Percentiles rank a stretch among this genome's conserved stretches.
These are phyloP conservation scores for Drosophila melanica DNA, from an alignment of 1,140 invertebrate genomes.

Conservation along the genomic window DNA sequence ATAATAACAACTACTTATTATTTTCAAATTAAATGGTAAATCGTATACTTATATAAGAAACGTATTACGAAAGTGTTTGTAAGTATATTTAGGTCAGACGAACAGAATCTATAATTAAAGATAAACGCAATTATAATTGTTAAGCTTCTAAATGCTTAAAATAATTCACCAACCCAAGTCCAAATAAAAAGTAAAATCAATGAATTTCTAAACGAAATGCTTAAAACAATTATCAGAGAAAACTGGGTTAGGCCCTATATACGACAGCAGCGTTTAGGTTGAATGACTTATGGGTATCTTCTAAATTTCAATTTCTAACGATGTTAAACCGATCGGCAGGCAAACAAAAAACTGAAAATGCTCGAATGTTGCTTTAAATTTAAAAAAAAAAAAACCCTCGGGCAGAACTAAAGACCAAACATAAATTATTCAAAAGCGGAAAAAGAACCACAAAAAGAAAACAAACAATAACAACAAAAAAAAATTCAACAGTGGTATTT, in stretches of 20 bases:
- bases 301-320: slow-evolving; percentile 72
- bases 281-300: slow-evolving; percentile 64
- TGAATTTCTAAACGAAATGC: slow-evolving; percentile 24
- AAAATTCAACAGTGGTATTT: slow-evolving; percentile 34
- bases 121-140: neutral
- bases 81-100: neutral
- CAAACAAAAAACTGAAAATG: neutral
- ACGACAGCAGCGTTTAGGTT: slow-evolving; percentile 59
- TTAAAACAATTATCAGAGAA: slow-evolving; percentile 46
- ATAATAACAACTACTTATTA: neutral
- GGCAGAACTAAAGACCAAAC: slow-evolving; percentile 29
- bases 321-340: slow-evolving; percentile 24
- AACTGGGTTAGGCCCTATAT: slow-evolving; percentile 48
- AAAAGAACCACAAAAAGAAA: slow-evolving; percentile 34
- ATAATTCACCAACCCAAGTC: slow-evolving; percentile 2
- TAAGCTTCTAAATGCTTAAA: neutral
- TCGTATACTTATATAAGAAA: neutral
- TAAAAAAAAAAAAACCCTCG: slow-evolving; percentile 10
- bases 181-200: slow-evolving; percentile 56
- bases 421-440: slow-evolving; percentile 46
- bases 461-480: slow-evolving; percentile 22
- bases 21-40: neutral
- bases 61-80: neutral
- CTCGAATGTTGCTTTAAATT: slow-evolving; percentile 8
- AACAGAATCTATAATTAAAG: neutral